A percentile compares a stretch with the other conserved stretches of the same genome.
These are phyloP conservation scores for Epicampocera succincta DNA, from an alignment of 2,888 invertebrate genomes.

Conservation along the genomic window DNA sequence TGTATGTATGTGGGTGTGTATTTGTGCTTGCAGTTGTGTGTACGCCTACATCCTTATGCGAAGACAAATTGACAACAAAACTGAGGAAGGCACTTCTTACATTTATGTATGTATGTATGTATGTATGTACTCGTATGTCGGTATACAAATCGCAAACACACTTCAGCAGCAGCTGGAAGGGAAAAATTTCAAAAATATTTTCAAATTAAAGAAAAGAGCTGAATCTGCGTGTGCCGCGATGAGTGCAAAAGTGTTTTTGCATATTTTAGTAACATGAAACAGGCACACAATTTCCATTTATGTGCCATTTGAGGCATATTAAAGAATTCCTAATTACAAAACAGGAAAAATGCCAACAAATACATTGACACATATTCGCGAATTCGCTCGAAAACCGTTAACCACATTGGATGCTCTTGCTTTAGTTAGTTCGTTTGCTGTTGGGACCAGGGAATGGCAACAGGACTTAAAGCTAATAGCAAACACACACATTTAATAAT, in stretches of 20 bases:
- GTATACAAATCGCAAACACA: conserved; percentile 48
- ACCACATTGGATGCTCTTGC: conserved; percentile 6
- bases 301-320: conserved; percentile 64
- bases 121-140: no score
- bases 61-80: conserved; percentile 13
- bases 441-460: no score
- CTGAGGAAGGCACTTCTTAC: conserved; percentile 48
- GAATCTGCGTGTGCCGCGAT: neutral
- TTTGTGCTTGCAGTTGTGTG: neutral
- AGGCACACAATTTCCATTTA: conserved; percentile 53
- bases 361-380: conserved; percentile 15
- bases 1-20: neutral
- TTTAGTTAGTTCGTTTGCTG: neutral
- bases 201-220: conserved; percentile 9
- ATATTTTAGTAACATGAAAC: conserved; percentile 14
- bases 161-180: conserved; percentile 9
- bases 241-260: neutral
- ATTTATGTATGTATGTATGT: no score
- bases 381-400: conserved; percentile 18
- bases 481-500: no score
- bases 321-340: conserved; percentile 63
- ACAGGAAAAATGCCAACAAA: conserved; percentile 44
- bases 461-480: no score
- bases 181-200: conserved; percentile 12
- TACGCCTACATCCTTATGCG: no score